Evolutionary conservation across 37 sponge, comb jelly and placozoan genomes (phyloP).

Genomic region (Amphimedon queenslandica): DNA sequence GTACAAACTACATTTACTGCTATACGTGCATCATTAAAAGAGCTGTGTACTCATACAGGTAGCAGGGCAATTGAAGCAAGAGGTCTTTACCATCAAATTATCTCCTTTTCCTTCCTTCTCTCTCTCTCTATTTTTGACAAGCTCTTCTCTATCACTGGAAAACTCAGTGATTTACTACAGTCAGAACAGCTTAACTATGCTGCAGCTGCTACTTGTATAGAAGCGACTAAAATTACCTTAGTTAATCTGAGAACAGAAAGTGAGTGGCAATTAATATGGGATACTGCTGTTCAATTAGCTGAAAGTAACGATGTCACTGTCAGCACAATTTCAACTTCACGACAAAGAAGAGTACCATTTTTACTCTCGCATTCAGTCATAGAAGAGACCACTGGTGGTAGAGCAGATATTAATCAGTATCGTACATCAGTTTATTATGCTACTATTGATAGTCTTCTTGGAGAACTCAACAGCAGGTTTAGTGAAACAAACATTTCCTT

Average conservation of each 20-base stretch:
- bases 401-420: too few species aligned
- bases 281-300: not conserved
- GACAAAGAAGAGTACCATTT: too few species aligned
- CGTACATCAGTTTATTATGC: too few species aligned
- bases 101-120: not conserved
- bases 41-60: not conserved
- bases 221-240: not conserved
- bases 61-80: constrained; percentile 1
- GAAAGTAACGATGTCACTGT: not conserved
- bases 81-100: constrained; percentile 3
- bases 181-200: not conserved
- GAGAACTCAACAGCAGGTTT: too few species aligned
- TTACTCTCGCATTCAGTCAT: too few species aligned
- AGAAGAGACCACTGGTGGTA: too few species aligned
- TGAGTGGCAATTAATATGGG: constrained; percentile 14
- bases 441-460: too few species aligned
- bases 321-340: too few species aligned
- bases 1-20: not conserved
- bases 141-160: too few species aligned
- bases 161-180: too few species aligned
- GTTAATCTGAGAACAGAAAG: not conserved
- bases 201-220: constrained; percentile 11
- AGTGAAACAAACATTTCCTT: too few species aligned
- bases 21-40: not conserved
- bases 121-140: too few species aligned